These are phyloP conservation scores for Elanus axillaris DNA, from an alignment of 2,113 vertebrate genomes.

Conservation along the genomic window DNA sequence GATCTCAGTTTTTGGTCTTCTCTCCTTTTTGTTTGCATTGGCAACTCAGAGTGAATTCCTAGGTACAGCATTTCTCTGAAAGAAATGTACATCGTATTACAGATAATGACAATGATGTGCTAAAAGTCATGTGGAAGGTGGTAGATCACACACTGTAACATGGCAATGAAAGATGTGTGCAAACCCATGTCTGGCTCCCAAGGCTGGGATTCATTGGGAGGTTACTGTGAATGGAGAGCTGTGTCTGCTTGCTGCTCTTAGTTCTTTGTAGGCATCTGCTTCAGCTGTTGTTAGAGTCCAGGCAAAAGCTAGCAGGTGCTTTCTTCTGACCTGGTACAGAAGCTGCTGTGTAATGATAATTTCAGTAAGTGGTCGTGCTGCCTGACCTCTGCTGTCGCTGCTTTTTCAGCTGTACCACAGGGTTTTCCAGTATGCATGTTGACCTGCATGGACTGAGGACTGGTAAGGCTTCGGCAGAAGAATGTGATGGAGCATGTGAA, in stretches of 20 bases:
- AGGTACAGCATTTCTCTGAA: not conserved
- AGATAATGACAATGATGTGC: not conserved
- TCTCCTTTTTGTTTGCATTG: not conserved
- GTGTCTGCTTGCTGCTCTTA: not conserved
- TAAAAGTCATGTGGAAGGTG: not conserved
- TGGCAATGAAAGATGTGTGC: accelerated
- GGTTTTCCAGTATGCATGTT: not conserved
- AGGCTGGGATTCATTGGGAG: not conserved
- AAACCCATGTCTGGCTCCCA: not conserved
- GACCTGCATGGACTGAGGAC: not conserved
- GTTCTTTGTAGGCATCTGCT: not conserved
- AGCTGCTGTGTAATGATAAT: not conserved
- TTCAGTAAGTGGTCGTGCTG: not conserved
- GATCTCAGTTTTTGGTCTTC: not conserved
- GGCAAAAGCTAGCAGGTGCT: not conserved
- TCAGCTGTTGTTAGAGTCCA: not conserved
- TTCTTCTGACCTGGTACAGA: not conserved
- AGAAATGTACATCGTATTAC: accelerated
- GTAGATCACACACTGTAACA: accelerated
- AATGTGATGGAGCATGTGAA: accelerated
- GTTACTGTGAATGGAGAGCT: not conserved
- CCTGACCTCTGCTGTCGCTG: not conserved
- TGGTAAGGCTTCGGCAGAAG: not conserved
- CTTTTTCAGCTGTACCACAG: not conserved
- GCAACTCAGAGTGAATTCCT: not conserved